phyloP scores from a whole-genome alignment of 2,797 vertebrate species.

The Enteromius treurensis region DNA sequence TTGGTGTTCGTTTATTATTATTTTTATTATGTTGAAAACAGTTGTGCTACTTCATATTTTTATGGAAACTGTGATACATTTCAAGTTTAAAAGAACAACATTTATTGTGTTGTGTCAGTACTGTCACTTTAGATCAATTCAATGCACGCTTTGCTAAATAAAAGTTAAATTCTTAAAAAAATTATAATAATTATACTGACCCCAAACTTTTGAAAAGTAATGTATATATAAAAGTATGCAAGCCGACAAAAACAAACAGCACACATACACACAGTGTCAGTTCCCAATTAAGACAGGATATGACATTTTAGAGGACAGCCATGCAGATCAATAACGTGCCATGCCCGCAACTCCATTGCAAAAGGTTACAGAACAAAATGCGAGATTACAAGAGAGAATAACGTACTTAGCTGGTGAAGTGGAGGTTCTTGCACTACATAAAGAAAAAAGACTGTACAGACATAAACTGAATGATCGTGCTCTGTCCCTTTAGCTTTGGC shows the following conservation, averaged over 20 bases:
- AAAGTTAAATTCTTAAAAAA: background rate
- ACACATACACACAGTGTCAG: background rate
- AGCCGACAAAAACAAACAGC: constrained; percentile 1
- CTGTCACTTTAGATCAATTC: background rate
- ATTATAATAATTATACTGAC: background rate
- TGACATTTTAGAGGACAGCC: constrained; percentile 5
- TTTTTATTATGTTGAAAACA: background rate
- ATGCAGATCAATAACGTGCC: constrained; percentile 24
- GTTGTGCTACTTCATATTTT: background rate
- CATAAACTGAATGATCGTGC: constrained; percentile 62
- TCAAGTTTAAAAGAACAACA: background rate
- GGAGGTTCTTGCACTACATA: constrained; percentile 61
- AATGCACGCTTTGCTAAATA: background rate
- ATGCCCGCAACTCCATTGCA: constrained; percentile 23
- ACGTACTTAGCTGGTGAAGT: constrained; percentile 58
- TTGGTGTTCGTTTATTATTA: background rate
- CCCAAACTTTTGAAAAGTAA: background rate
- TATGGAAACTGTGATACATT: background rate
- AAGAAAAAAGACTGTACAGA: constrained; percentile 66
- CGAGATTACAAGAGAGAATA: background rate
- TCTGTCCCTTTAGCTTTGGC: constrained; percentile 60
- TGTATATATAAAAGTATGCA: constrained; percentile 12
- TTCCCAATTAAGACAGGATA: background rate
- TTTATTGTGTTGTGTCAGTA: background rate
- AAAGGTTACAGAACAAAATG: background rate